Base-by-base conservation (phyloP, 1,140 invertebrate species). In the Pseudachorutes palmiensis region DNA sequence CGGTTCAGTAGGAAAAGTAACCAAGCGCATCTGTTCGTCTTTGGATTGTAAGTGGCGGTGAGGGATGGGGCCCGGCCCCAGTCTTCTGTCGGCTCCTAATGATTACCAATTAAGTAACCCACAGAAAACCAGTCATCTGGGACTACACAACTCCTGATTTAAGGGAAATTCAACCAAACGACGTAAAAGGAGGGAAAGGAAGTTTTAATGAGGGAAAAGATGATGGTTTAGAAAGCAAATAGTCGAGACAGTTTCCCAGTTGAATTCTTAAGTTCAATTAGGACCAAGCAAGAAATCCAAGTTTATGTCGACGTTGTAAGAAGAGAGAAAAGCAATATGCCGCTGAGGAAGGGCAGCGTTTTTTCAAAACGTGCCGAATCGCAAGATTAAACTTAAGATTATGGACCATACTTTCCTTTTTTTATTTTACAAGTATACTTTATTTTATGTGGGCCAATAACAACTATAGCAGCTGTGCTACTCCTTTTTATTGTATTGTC, bases 41-140 rank as follows among this genome's bases (percentile, higher is more conserved):
- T 41, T 5, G 36, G 5, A 41, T 19, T 19, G 36, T 19, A 19
- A 19, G 36, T 41, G 5, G 36, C 19, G 36, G 36, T 41, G 36
- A 19, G 36, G 36, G 36, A 41, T 41, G 36, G 19, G 19, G 19
- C 5, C 36, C 19, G n/a, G n/a, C 36, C 36, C 19, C 36, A 19
- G 36, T 55, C 24, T 55, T 26, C 24, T 24, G 12, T 55, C 51
- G 12, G 12, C 51, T 26, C 51, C 51, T 55, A 55, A 55, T 55
- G 51, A 55, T 55, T 55, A 55, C 51, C 51, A 55, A 55, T 55
- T 55, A 55, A 55, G 51, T 55, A 55, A 55, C 51, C 51, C 24
- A 55, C 51, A 12, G 24, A 26, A 55, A 55, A 55, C 24, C 51
- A 55, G 12, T 55, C 51, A 55, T 55, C 51, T 55, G 51, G 12